Conservation (phyloP, 2,113 vertebrate species). For the Onychostoma macrolepis region DNA sequence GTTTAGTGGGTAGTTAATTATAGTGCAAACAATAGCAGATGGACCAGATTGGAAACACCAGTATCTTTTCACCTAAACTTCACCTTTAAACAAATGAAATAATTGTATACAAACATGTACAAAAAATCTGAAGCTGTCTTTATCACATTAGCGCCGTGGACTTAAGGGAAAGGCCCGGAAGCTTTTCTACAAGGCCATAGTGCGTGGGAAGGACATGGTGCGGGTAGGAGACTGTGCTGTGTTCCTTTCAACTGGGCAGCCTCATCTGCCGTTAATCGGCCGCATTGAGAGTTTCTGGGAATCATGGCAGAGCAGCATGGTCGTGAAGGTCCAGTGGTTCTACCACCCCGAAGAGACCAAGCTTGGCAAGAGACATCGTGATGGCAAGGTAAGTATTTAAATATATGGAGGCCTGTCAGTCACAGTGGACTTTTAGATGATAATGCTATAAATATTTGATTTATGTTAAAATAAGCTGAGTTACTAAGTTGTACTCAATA, state of each 20-base stretch:
- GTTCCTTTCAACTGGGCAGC: slow-evolving; percentile 92
- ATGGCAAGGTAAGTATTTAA: slow-evolving; percentile 85
- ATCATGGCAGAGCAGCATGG: slow-evolving; percentile 97
- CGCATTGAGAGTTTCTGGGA: slow-evolving; percentile 98
- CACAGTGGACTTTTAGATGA: neutral
- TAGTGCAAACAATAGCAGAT: neutral
- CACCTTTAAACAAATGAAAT: neutral
- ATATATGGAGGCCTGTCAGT: neutral
- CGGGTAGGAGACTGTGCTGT: slow-evolving; percentile 94
- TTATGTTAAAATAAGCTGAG: neutral
- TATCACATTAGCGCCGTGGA: slow-evolving; percentile 85
- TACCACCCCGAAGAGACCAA: slow-evolving; percentile 98
- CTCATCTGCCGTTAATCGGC: slow-evolving; percentile 93
- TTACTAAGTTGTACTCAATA: neutral
- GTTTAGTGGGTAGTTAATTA: neutral
- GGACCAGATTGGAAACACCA: neutral
- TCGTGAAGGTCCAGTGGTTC: slow-evolving; percentile 98
- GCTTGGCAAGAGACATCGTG: slow-evolving; percentile 89
- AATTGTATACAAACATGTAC: neutral
- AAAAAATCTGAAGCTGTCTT: slow-evolving; percentile 34
- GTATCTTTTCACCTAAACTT: neutral
- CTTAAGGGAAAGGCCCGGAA: slow-evolving; percentile 95
- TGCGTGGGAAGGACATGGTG: slow-evolving; percentile 90
- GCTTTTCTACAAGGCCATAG: slow-evolving; percentile 96
- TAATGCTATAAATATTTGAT: neutral